phyloP scores from a whole-genome alignment of 2,797 vertebrate species.

The Distichodus sexfasciatus region DNA sequence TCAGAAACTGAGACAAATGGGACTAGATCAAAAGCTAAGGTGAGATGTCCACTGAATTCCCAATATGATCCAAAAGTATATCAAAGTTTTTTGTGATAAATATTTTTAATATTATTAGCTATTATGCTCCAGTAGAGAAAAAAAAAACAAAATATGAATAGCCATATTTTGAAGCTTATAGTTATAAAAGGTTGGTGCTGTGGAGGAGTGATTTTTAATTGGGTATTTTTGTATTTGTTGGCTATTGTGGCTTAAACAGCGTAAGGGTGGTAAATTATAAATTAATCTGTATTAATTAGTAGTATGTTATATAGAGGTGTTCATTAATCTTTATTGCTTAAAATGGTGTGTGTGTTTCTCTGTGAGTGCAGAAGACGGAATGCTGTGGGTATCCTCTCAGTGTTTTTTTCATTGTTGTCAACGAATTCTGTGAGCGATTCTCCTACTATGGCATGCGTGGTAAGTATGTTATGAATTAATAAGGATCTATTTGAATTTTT shows the following conservation, averaged over 20 bases:
- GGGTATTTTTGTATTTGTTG: not conserved
- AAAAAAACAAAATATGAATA: no score
- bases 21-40: conserved; percentile 55
- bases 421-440: conserved; percentile 95
- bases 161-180: no score
- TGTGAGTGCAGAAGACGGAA: conserved; percentile 54
- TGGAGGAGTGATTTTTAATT: no score
- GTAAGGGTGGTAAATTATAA: no score
- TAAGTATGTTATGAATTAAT: conserved; percentile 71
- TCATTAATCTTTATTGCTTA: not conserved
- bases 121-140: no score
- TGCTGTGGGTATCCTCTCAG: conserved; percentile 85
- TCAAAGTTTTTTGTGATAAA: no score
- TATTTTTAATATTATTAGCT: no score
- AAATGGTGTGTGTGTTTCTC: not conserved
- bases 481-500: no score
- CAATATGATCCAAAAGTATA: no score
- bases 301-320: no score
- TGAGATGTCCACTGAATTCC: conserved; percentile 50
- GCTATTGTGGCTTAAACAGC: no score
- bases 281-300: not conserved
- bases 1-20: conserved; percentile 60
- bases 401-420: conserved; percentile 92
- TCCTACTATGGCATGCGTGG: conserved; percentile 98
- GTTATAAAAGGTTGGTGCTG: no score